Evolutionary conservation across 1,140 invertebrate genomes (phyloP).

Genomic region (Carcinoscorpius rotundicauda): DNA sequence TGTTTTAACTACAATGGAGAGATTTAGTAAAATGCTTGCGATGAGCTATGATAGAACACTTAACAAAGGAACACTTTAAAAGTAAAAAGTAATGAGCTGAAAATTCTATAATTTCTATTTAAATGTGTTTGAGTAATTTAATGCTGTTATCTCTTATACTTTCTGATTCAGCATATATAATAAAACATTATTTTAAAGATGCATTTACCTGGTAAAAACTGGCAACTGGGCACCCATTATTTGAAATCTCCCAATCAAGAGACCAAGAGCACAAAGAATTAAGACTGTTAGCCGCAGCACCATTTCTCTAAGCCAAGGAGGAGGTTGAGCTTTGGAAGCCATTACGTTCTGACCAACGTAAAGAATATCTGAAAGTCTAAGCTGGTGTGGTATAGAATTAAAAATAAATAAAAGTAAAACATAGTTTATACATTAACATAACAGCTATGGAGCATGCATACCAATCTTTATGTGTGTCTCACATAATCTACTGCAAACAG

Average conservation of each 20-base stretch:
- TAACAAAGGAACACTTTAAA: too few species aligned
- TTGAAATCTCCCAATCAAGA: slow-evolving; percentile 72
- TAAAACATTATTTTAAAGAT: neutral
- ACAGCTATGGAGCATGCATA: too few species aligned
- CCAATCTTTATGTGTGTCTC: too few species aligned
- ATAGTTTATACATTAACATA: too few species aligned
- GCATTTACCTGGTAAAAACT: slow-evolving; percentile 69
- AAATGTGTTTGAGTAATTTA: slow-evolving; percentile 5
- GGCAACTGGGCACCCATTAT: slow-evolving; percentile 94
- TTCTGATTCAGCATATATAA: too few species aligned
- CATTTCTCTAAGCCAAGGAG: slow-evolving; percentile 55
- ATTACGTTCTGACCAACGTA: slow-evolving; percentile 6
- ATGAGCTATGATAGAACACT: too few species aligned
- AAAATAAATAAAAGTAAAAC: neutral
- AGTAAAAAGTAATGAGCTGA: neutral
- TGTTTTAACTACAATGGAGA: too few species aligned
- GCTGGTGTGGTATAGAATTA: slow-evolving; percentile 1
- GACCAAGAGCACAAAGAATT: slow-evolving; percentile 60
- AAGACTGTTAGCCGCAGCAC: slow-evolving; percentile 62
- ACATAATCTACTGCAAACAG: too few species aligned
- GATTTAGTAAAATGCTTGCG: too few species aligned
- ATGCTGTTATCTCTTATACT: too few species aligned
- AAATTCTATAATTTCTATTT: neutral
- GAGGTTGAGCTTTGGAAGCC: slow-evolving; percentile 43
- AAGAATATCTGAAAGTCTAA: slow-evolving; percentile 9